These are phyloP conservation scores for Grus americana DNA, from an alignment of 2,113 vertebrate species.

Conservation along the genomic window DNA sequence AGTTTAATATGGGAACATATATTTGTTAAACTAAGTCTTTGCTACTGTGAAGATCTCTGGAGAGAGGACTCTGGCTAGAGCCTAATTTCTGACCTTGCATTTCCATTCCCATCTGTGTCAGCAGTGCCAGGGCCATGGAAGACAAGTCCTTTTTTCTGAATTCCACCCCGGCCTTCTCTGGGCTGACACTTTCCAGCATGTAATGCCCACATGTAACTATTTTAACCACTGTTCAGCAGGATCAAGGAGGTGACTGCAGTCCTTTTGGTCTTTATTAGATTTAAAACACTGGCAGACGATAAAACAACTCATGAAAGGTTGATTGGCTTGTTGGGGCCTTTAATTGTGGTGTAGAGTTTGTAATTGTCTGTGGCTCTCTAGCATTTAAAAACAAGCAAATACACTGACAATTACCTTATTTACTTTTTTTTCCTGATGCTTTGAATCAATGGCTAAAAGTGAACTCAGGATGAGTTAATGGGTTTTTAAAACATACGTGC, in stretches of 20 bases:
- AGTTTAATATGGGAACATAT: background rate
- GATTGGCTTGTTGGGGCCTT: background rate
- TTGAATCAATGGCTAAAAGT: background rate
- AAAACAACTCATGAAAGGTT: background rate
- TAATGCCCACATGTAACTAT: background rate
- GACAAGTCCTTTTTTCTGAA: background rate
- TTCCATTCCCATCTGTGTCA: background rate
- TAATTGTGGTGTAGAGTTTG: background rate
- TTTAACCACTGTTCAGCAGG: background rate
- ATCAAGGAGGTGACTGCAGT: background rate
- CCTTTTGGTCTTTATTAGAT: background rate
- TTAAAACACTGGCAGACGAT: background rate
- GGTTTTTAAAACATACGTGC: background rate
- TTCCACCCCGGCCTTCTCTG: background rate
- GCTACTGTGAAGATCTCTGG: background rate
- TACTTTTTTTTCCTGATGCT: background rate
- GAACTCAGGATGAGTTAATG: background rate
- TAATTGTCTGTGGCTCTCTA: background rate
- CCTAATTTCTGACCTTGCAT: background rate
- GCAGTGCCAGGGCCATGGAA: background rate
- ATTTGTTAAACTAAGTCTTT: background rate
- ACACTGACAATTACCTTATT: background rate
- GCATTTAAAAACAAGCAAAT: background rate
- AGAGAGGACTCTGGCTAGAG: background rate
- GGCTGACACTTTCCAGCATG: background rate